Evolutionary conservation across 1,140 invertebrate genomes (phyloP).

Genomic region (Pemphigus obesinymphae): DNA sequence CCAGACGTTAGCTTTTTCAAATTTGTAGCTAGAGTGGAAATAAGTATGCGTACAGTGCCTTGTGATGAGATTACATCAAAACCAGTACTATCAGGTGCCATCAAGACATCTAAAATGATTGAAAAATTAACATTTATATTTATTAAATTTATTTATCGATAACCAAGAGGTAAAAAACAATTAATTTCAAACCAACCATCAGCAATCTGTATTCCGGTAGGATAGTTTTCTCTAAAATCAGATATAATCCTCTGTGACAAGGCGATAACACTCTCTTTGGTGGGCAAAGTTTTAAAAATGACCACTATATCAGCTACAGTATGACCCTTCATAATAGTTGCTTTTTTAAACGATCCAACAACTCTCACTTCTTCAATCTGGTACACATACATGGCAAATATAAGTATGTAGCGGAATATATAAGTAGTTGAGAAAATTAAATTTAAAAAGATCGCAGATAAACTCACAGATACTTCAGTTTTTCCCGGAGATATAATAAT

Average conservation of each 20-base stretch:
- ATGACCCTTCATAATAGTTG: slow-evolving; percentile 92
- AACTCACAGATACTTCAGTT: slow-evolving; percentile 92
- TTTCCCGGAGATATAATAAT: slow-evolving; percentile 85
- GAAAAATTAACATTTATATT: not conserved
- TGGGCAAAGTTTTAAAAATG: slow-evolving; percentile 95
- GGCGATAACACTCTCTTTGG: slow-evolving; percentile 78
- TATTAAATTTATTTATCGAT: too few relatives aligned
- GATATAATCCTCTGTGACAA: slow-evolving; percentile 49
- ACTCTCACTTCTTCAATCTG: slow-evolving; percentile 94
- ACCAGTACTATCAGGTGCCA: slow-evolving; percentile 28
- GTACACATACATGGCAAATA: not conserved
- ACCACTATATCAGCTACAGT: slow-evolving; percentile 96
- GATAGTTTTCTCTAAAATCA: slow-evolving; percentile 23
- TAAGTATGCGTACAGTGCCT: slow-evolving; percentile 56
- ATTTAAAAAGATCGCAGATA: too few relatives aligned
- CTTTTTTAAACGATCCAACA: slow-evolving; percentile 97
- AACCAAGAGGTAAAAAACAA: too few relatives aligned
- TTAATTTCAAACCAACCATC: not conserved
- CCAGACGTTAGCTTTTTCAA: slow-evolving; percentile 62
- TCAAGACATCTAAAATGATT: slow-evolving; percentile 16
- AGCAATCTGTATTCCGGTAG: slow-evolving; percentile 19
- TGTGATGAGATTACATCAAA: slow-evolving; percentile 48
- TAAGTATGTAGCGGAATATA: slow-evolving; percentile 6
- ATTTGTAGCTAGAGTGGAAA: slow-evolving; percentile 63
- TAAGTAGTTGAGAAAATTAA: too few relatives aligned